These are phyloP conservation scores for Lepidocyrtinus sp. DNA, from an alignment of 2,888 invertebrate genomes.

Conservation along the genomic window DNA sequence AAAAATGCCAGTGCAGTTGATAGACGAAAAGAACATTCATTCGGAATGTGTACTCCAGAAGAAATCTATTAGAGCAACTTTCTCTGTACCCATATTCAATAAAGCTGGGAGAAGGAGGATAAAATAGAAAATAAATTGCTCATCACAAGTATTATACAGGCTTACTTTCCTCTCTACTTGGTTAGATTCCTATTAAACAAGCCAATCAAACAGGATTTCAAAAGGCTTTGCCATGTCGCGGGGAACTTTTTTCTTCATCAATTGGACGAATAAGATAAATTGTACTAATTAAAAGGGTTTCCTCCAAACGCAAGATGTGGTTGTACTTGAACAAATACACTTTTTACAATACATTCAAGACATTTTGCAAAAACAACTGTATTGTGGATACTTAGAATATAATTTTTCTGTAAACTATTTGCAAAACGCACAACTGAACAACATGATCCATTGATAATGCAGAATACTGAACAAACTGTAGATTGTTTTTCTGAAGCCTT, in stretches of 20 bases:
- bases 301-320: background rate
- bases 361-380: too few relatives aligned
- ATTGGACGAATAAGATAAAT: conserved; percentile 48
- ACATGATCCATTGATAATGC: too few relatives aligned
- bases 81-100: conserved; percentile 30
- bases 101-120: conserved; percentile 23
- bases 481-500: too few relatives aligned
- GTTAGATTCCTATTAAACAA: conserved; percentile 17
- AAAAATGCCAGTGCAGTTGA: background rate
- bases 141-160: conserved; percentile 15
- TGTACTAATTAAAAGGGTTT: conserved; percentile 38
- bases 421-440: too few relatives aligned
- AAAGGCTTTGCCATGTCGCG: conserved; percentile 36
- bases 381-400: background rate
- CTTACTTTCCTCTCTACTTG: background rate
- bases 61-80: conserved; percentile 23
- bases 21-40: background rate
- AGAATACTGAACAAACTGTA: too few relatives aligned
- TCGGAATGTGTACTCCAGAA: background rate
- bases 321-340: too few relatives aligned
- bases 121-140: conserved; percentile 51
- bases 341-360: too few relatives aligned
- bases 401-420: too few relatives aligned
- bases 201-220: conserved; percentile 47
- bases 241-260: conserved; percentile 26